These are phyloP conservation scores for Celastrina argiolus DNA, from an alignment of 2,888 invertebrate genomes.

Conservation along the genomic window DNA sequence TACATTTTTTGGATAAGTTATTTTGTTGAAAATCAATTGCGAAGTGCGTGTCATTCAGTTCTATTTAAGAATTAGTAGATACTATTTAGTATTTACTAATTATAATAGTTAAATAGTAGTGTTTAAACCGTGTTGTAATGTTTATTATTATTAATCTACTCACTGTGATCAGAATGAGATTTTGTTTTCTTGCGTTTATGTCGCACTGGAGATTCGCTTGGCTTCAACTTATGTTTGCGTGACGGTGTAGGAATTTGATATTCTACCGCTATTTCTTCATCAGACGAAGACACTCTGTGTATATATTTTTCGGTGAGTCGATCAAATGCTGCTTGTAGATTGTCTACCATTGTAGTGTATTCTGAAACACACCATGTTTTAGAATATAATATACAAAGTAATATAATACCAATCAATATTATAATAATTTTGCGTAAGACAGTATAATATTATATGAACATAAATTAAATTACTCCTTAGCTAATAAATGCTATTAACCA, in stretches of 20 bases:
- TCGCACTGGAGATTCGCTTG: conserved; percentile 55
- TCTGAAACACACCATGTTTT: conserved; percentile 73
- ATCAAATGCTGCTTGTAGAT: conserved; percentile 88
- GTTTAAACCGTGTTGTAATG: no score
- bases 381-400: background rate
- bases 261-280: conserved; percentile 85
- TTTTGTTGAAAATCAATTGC: no score
- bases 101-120: no score
- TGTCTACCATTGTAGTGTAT: conserved; percentile 92
- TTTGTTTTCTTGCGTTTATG: conserved; percentile 64
- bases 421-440: no score
- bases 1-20: no score
- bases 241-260: conserved; percentile 75
- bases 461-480: background rate
- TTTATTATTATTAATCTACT: background rate
- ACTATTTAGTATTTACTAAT: no score
- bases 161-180: conserved; percentile 51
- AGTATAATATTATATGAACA: background rate
- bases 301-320: conserved; percentile 89
- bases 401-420: no score
- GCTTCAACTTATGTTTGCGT: conserved; percentile 64
- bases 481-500: conserved; percentile 75
- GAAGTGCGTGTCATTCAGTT: no score
- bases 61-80: no score
- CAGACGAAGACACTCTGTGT: conserved; percentile 87